Evolutionary conservation across 2,888 invertebrate species (phyloP).

Genomic region (Nezara viridula): DNA sequence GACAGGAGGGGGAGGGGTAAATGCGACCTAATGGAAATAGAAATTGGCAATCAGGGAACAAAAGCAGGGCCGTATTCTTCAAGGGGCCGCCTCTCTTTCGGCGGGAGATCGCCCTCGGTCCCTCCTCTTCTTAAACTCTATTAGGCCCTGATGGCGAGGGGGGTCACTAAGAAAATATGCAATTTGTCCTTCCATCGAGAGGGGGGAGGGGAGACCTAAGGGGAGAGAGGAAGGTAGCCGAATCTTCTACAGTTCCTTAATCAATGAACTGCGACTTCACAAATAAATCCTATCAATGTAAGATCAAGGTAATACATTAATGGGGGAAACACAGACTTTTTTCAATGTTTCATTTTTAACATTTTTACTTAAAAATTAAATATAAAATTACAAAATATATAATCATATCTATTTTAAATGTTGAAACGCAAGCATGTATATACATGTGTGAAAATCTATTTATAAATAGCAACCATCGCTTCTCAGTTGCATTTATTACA

Average conservation of each 20-base stretch:
- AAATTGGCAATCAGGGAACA: constrained; percentile 63
- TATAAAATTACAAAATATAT: too few species aligned
- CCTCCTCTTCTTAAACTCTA: constrained; percentile 60
- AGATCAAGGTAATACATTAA: neutral
- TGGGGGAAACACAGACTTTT: neutral
- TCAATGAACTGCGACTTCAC: neutral
- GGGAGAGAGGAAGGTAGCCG: neutral
- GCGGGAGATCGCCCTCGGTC: neutral
- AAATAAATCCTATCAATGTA: too few species aligned
- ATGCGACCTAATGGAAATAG: constrained; percentile 63
- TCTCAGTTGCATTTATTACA: too few species aligned
- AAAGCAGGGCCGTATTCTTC: constrained; percentile 61
- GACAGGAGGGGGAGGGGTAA: constrained; percentile 53
- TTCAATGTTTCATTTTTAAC: too few species aligned
- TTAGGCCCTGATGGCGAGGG: constrained; percentile 54
- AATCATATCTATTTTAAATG: too few species aligned
- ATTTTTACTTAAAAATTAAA: too few species aligned
- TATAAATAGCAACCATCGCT: too few species aligned
- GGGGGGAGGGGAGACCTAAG: too few species aligned
- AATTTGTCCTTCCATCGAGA: constrained; percentile 54
- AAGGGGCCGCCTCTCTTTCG: constrained; percentile 52
- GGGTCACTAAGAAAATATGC: constrained; percentile 60
- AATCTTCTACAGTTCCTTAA: neutral
- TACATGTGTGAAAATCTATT: too few species aligned
- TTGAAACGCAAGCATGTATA: too few species aligned